These are phyloP conservation scores for Drosophila athabasca DNA, from an alignment of 1,140 invertebrate genomes.

Conservation along the genomic window DNA sequence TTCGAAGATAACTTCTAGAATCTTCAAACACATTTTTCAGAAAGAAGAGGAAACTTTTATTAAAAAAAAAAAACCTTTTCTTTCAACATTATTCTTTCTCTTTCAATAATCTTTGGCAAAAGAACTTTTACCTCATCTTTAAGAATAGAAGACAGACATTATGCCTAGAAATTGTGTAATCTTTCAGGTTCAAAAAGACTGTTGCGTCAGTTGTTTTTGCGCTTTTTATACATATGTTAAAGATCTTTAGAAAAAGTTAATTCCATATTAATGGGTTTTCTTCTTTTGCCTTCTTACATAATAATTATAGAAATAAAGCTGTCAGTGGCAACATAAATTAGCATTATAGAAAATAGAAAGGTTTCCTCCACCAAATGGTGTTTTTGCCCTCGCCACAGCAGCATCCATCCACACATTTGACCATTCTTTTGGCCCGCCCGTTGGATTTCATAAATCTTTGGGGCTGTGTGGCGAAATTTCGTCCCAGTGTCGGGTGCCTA, in stretches of 20 bases:
- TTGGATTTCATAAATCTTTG: conserved; percentile 48
- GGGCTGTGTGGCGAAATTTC: conserved; percentile 44
- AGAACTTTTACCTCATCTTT: not conserved
- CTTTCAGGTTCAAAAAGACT: conserved; percentile 1
- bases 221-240: conserved; percentile 10
- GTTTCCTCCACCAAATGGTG: conserved; percentile 57
- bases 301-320: conserved; percentile 67
- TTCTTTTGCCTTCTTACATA: conserved; percentile 42
- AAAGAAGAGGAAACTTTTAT: too few species aligned
- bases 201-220: conserved; percentile 38
- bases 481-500: conserved; percentile 3
- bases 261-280: conserved; percentile 48
- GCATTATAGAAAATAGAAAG: conserved; percentile 70
- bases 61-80: too few species aligned
- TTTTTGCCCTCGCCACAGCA: conserved; percentile 53
- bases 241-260: conserved; percentile 37
- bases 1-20: too few species aligned
- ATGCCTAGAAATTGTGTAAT: conserved; percentile 46
- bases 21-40: too few species aligned
- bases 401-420: conserved; percentile 28
- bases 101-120: not conserved
- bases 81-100: too few species aligned
- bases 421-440: conserved; percentile 35
- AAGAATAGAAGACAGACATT: not conserved
- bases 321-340: conserved; percentile 63